Evolutionary conservation across 2,797 vertebrate species (phyloP), one percentile per base, ranked within the genome.

Genomic region (Sebastes itinus): DNA sequence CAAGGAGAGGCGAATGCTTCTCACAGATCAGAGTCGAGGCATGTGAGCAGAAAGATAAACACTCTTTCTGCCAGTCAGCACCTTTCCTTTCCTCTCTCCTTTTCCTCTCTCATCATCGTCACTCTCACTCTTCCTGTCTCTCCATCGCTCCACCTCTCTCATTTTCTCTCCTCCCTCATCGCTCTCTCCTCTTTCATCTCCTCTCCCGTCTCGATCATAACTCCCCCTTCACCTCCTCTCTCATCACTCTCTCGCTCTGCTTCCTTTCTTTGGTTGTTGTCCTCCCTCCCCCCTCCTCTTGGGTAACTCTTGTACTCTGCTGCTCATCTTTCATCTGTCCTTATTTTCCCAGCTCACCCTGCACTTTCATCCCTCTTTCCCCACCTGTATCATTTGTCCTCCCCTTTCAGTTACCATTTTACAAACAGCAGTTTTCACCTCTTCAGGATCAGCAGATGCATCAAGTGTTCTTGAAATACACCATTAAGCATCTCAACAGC

Each of bases 301-400:
- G 42, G 56, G 27, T 76, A 46, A 67, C 58, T 72, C 32, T 74
- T 62, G 20, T 11, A 14, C 46, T 49, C 30, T 59, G 13, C 49
- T 18, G 33, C 71, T 68, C 35, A 74, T 87, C 73, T 78, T 81
- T 87, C 78, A 87, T 76, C 77, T 16, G 6, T 22, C 23, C 67
- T 35, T 13, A 38, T 65, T 78, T 75, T 74, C 30, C 22, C 35
- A 7, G 0, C 59, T 70, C 49, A 23, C 5, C 4, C 42, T 56
- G 2, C 2, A 1, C 70, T 72, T 78, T 75, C 4, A 9, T 64
- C 38, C 12, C 20, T 67, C 42, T 81, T 64, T n/a, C 30, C 25
- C 49, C n/a, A 28, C 77, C 64, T 66, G 18, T 64, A 13, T 30
- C 12, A 32, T 77, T 77, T 72, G 28, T 88, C 78, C 54, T 74